Base-by-base conservation (phyloP, 2,888 invertebrate genomes). In the Steinernema scapterisci region DNA sequence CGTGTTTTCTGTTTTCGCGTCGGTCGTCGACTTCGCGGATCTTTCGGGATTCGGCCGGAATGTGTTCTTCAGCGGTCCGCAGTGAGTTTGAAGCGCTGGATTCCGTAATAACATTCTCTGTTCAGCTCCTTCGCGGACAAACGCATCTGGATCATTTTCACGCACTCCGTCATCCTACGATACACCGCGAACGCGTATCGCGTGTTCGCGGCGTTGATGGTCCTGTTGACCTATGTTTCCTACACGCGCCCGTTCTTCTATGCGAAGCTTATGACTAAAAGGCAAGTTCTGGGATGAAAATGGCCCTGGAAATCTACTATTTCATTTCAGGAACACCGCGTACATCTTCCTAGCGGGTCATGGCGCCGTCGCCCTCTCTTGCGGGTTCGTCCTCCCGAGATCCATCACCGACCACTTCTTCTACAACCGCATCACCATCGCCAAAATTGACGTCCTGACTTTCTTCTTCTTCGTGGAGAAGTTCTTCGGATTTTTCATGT, bases 171-270 rank as follows among this genome's bases (percentile, higher is more conserved):
- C 9, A 25, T 63, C 16, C 21, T 63, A 16, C 63, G 63, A 16
- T 63, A 63, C 63, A 63, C 63, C 2, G 63, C 63, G 1, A 63
- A 63, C 38, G 23, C 63, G 16, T 63, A 63, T 27, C 63, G 63
- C 27, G 63, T 63, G 27, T 63, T 63, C 16, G 63, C 63, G 27
- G 31, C 63, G 16, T 31, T 63, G 5, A 63, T 63, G 63, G 63
- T 63, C 7, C 63, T 63, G 16, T 31, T 63, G 16, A 63, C 63
- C 7, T 63, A 31, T 31, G n/a, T 63, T 27, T 63, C 63, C 63
- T 63, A 63, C 63, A 63, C 31, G 7, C 11, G 31, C 16, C 63
- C 63, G 5, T 31, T 63, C 63, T 7, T 63, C 31, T 63, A 63
- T 19, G 6, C 63, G 25, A 63, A 27, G 31, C 6, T 25, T 16